These are phyloP conservation scores for Uria aalge DNA, from an alignment of 2,113 vertebrate species.

Conservation along the genomic window DNA sequence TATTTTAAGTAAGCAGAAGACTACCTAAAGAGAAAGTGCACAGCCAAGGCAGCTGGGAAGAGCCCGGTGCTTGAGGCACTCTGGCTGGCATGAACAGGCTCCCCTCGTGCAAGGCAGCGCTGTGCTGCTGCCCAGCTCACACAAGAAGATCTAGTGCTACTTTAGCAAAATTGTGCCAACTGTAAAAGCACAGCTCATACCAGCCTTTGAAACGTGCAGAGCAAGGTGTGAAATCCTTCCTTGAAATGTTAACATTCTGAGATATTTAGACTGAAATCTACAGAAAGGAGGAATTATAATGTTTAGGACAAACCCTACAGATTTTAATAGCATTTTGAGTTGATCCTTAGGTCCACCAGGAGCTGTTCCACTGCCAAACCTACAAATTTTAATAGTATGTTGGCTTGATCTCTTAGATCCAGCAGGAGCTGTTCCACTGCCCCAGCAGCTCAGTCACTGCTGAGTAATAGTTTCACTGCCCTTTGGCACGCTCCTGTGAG, in stretches of 20 bases:
- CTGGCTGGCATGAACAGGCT: background rate
- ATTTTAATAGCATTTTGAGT: background rate
- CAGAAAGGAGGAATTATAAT: background rate
- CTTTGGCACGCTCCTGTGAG: background rate
- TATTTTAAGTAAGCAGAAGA: background rate
- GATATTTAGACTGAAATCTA: background rate
- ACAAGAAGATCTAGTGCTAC: background rate
- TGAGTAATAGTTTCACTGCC: background rate
- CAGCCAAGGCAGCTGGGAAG: background rate
- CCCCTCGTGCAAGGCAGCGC: background rate
- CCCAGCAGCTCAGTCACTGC: background rate
- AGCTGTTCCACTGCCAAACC: background rate
- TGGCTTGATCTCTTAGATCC: background rate
- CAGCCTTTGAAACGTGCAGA: background rate
- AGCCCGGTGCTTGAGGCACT: background rate
- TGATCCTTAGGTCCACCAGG: background rate
- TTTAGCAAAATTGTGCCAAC: background rate
- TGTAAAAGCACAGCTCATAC: background rate
- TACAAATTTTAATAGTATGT: background rate
- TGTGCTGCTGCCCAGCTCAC: background rate
- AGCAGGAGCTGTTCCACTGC: background rate
- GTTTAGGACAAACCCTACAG: background rate
- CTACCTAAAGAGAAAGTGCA: background rate
- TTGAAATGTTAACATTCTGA: background rate
- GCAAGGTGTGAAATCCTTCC: background rate